Base-by-base conservation (phyloP, 1,140 invertebrate genomes). In the Campodea augens region DNA sequence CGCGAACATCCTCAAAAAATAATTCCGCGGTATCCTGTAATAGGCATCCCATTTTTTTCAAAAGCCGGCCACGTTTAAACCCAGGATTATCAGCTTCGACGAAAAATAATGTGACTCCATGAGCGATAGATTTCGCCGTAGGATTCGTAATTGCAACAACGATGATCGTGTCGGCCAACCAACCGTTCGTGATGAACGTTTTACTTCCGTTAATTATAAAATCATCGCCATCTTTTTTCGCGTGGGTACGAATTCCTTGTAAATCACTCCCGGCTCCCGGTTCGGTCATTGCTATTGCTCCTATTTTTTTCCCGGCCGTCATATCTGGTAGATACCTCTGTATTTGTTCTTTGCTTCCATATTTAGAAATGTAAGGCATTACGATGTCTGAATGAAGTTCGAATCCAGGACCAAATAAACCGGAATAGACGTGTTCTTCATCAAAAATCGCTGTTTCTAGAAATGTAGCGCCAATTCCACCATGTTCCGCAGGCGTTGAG, bases 141-240 rank as follows among this genome's bases (percentile, higher is more conserved):
- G 61, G 49, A 47, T 69, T 59, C 2, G 66, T 68, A 2, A 68
- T 52, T 5, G 66, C 64, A 18, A 68, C 67, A 36, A 67, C 65
- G 41, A 69, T 53, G n/a, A 64, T 62, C 4, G 67, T 43, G 51
- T 67, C 66, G 38, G 52, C 47, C 57, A 66, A 57, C 51, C 54
- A 64, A 25, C 67, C 67, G 53, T 68, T 68, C 13, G 66, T 68
- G 45, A 68, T 69, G 51, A 65, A 69, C 1, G 53, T 57, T 45
- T 67, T 69, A 40, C 63, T 66, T 19, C 67, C 67, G 52, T 68
- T 68, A 2, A 69, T 47, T 43, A 69, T 66, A 48, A 56, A 69
- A 49, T 67, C 66, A 29, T 54, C 55, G 4, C 66, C 65, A 52
- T 67, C 64, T 47, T 59, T 58, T 43, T 59, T 61, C 5, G 66